Conservation (phyloP, 2,888 invertebrate genomes). For the Tenthredo amoena region DNA sequence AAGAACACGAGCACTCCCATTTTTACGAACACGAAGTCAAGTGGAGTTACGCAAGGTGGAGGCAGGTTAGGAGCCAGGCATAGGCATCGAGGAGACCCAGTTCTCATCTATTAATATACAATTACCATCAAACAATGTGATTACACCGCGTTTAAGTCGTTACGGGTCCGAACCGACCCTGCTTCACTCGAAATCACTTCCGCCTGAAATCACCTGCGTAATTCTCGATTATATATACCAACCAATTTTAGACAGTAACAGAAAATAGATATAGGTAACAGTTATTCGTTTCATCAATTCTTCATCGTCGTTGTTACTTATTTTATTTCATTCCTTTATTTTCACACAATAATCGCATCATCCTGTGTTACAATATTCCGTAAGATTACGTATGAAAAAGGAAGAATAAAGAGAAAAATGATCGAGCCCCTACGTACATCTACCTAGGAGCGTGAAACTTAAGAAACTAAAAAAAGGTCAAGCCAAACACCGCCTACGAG, state of each 20-base stretch:
- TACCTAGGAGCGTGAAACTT: not conserved
- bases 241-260: not conserved
- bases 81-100: constrained; percentile 64
- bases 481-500: constrained; percentile 37
- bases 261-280: too few species aligned
- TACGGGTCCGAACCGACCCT: constrained; percentile 60
- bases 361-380: too few species aligned
- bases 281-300: not conserved
- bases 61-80: constrained; percentile 53
- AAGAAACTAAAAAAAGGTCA: constrained; percentile 7
- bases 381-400: too few species aligned
- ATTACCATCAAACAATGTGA: constrained; percentile 73
- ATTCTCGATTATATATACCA: constrained; percentile 16
- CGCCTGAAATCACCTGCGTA: constrained; percentile 53
- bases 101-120: constrained; percentile 74
- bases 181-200: constrained; percentile 58
- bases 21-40: constrained; percentile 23
- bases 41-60: constrained; percentile 53
- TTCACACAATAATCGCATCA: too few species aligned
- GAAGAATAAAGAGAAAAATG: not conserved
- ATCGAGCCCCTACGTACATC: not conserved
- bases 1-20: constrained; percentile 35
- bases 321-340: not conserved
- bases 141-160: constrained; percentile 69
- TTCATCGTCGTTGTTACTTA: not conserved